phyloP scores from a whole-genome alignment of 2,113 vertebrate species.

The Todiramphus chloris region DNA sequence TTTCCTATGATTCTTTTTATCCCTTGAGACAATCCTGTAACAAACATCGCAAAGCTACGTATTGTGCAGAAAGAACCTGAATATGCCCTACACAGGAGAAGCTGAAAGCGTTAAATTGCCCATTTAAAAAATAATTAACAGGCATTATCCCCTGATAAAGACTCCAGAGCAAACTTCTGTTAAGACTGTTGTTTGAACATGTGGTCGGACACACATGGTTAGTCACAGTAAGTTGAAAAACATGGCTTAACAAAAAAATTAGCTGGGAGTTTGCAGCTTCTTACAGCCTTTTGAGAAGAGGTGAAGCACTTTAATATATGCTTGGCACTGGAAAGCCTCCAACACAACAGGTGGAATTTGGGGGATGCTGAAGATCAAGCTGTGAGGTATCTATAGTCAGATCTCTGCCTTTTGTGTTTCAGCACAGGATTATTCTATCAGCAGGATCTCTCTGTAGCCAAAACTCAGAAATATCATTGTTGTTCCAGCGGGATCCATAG shows the following conservation, averaged over 20 bases:
- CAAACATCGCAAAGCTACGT: background rate
- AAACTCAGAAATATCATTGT: background rate
- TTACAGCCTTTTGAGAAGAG: background rate
- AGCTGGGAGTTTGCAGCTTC: background rate
- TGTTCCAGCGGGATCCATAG: background rate
- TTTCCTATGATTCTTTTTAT: background rate
- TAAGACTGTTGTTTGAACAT: slow-evolving; percentile 31
- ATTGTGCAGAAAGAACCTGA: background rate
- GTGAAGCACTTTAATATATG: background rate
- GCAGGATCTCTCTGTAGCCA: background rate
- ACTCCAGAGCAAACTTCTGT: slow-evolving; percentile 8
- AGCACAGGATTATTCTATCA: background rate
- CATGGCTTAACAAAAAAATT: background rate
- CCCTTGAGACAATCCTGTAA: background rate
- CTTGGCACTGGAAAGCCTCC: background rate
- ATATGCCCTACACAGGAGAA: background rate
- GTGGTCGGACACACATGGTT: slow-evolving; percentile 22
- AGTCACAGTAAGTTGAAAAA: background rate
- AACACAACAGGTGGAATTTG: background rate
- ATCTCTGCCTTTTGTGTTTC: slow-evolving; percentile 24
- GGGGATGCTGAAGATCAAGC: background rate
- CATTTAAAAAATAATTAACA: slow-evolving; percentile 27
- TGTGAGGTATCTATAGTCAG: background rate
- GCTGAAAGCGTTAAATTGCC: slow-evolving; percentile 14
- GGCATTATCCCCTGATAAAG: background rate